These are phyloP conservation scores for Xestoiulus laeticollis DNA, from an alignment of 2,888 invertebrate species.

Conservation along the genomic window DNA sequence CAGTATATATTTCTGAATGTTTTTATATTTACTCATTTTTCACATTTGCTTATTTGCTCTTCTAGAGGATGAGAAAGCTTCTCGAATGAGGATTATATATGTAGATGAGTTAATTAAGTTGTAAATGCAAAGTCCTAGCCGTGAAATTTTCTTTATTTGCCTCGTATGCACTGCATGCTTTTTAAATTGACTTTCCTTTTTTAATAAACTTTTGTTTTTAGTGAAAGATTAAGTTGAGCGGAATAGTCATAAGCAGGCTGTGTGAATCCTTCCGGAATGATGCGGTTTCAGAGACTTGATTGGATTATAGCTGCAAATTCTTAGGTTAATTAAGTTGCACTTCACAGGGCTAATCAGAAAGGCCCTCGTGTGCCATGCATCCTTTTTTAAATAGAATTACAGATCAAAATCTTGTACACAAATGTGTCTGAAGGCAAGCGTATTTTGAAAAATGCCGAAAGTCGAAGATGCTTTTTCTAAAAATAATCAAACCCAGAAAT, in stretches of 20 bases:
- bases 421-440: too few species aligned
- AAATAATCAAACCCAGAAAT: not conserved
- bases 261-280: not conserved
- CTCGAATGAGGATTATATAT: not conserved
- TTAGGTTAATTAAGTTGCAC: not conserved
- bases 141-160: not conserved
- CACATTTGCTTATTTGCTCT: not conserved
- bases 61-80: not conserved
- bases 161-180: not conserved
- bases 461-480: too few species aligned
- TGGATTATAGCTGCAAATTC: not conserved
- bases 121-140: not conserved
- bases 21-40: not conserved
- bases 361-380: not conserved
- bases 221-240: not conserved
- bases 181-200: not conserved
- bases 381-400: too few species aligned
- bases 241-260: not conserved
- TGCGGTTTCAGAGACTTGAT: not conserved
- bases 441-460: too few species aligned
- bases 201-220: not conserved
- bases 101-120: not conserved
- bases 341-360: not conserved
- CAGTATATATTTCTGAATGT: not conserved
- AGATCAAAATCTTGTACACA: too few species aligned